Base-by-base conservation (phyloP, 1,140 invertebrate genomes). In the Chlorops oryzae region DNA sequence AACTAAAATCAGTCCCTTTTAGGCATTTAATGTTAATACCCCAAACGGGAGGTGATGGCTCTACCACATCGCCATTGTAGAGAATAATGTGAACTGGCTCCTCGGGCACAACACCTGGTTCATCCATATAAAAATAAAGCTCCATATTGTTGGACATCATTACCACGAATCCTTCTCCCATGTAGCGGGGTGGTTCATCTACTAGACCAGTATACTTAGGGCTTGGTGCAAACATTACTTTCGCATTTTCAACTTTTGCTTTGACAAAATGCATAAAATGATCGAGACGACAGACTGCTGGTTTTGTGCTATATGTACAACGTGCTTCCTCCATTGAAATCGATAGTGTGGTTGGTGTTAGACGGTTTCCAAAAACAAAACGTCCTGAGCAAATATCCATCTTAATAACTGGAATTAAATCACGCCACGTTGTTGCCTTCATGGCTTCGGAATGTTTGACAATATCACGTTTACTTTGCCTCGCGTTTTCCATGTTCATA, bases 201-300 rank as follows among this genome's bases (percentile, higher is more conserved):
- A 87, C 81, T 75, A 93, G 83, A 3, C 91, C 91, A 2, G 86
- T 92, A 70, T 96, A 97, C 65, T 95, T 95, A 12, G 87, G 88
- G 77, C 91, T 95, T 13, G 90, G 91, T 23, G 91, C 92, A 52
- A 96, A 78, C 74, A 96, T 89, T 1, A 96, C 87, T 75, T 91
- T 90, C 57, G 93, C 88, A 75, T 96, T 98, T 72, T 98, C 95
- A 10, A 90, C 88, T 70, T 90, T 92, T 46, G 90, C 90, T 71
- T 95, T 96, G 7, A 92, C 82, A 59, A 96, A 90, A 73, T 98
- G 94, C 90, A 97, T 98, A 55, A 97, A 92, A 72, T 90, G 82
- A 75, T 98, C 95, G 50, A 96, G 80, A 39, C 84, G 85, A 1
- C 91, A 95, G 0, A 90, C 91, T 1, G 93, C 90, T 4, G 91